Conservation (phyloP, 1,140 invertebrate species). For the Drusus annulatus region DNA sequence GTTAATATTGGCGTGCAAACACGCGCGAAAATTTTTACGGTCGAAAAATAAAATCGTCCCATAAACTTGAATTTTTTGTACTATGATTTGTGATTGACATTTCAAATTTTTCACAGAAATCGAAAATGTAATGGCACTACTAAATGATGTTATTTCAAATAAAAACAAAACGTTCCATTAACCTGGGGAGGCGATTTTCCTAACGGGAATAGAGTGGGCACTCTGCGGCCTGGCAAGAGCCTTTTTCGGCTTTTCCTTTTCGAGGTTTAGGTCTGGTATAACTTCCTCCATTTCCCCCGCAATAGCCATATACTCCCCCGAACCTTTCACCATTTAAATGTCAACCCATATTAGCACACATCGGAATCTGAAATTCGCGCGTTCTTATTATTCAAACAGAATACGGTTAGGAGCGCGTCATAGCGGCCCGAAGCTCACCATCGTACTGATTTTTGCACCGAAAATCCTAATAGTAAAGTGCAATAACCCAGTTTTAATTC, state of each 20-base stretch:
- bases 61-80: neutral
- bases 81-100: neutral
- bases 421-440: constrained; percentile 56
- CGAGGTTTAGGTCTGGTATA: constrained; percentile 66
- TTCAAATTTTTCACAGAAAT: neutral
- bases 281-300: constrained; percentile 68
- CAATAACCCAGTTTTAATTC: constrained; percentile 72
- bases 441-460: constrained; percentile 62
- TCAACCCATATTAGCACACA: constrained; percentile 40
- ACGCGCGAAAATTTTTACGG: neutral
- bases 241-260: constrained; percentile 65
- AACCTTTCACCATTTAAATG: constrained; percentile 2
- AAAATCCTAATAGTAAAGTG: constrained; percentile 65
- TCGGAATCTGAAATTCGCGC: constrained; percentile 32
- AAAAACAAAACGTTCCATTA: constrained; percentile 46
- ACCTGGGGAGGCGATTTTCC: constrained; percentile 67
- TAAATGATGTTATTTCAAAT: neutral
- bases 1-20: neutral
- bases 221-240: constrained; percentile 65
- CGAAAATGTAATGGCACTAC: neutral
- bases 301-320: constrained; percentile 65
- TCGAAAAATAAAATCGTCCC: neutral
- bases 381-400: constrained; percentile 13
- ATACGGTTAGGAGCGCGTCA: constrained; percentile 56
- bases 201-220: constrained; percentile 66